Percentiles rank a stretch among this genome's conserved stretches.
phyloP scores from a whole-genome alignment of 2,888 invertebrate genomes.

The Cryptus viduatorius region DNA sequence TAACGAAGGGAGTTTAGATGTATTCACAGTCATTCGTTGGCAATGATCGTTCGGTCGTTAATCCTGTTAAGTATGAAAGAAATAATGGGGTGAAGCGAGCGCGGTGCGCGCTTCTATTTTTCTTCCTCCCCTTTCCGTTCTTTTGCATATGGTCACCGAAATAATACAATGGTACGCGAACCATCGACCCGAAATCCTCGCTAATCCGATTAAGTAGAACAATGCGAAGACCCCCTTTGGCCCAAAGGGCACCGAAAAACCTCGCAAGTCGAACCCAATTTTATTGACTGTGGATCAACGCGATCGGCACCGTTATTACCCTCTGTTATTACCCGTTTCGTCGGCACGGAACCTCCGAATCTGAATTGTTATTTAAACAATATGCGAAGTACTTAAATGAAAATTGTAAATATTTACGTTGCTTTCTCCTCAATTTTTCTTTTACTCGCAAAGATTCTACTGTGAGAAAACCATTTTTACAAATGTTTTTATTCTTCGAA shows the following conservation, averaged over 20 bases:
- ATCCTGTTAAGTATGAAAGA: constrained; percentile 72
- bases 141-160: neutral
- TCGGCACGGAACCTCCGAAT: neutral
- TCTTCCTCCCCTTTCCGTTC: constrained; percentile 9
- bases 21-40: constrained; percentile 41
- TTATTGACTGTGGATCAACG: constrained; percentile 57
- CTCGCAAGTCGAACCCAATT: constrained; percentile 34
- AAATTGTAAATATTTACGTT: too few relatives aligned
- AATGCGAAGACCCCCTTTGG: constrained; percentile 55
- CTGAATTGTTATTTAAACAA: neutral
- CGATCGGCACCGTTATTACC: neutral
- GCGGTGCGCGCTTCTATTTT: constrained; percentile 19
- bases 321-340: neutral
- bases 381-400: neutral
- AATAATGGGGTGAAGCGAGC: constrained; percentile 22
- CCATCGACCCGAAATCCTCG: constrained; percentile 32
- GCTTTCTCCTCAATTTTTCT: too few relatives aligned
- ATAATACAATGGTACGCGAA: neutral
- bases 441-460: too few relatives aligned
- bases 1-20: too few relatives aligned
- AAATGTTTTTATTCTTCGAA: too few relatives aligned
- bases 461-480: too few relatives aligned
- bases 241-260: neutral
- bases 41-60: constrained; percentile 73
- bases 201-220: constrained; percentile 74